Evolutionary conservation across 2,797 vertebrate genomes (phyloP), one percentile per base, ranked within the genome.

Genomic region (Dendrocincla tyrannina): DNA sequence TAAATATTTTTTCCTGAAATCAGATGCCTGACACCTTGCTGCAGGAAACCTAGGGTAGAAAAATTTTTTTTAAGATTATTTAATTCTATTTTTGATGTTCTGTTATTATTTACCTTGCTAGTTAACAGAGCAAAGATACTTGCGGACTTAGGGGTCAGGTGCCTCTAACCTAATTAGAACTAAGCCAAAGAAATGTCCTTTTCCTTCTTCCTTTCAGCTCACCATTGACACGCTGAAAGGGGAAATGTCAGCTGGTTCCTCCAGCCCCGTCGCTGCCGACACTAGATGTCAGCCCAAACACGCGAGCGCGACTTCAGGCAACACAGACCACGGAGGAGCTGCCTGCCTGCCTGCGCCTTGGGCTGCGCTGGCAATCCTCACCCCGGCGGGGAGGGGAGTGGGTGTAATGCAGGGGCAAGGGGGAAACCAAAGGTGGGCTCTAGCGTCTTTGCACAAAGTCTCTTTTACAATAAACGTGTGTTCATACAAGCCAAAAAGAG

Each of bases 201-300:
- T 52, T 50, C n/a, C 4, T 20, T 47, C 17, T 52, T 68, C n/a
- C 33, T 53, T 25, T 19, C 53, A 13, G 44, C 5, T 35, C 63
- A 11, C 19, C 13, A 8, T 3, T 3, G 35, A 5, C 32, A 2
- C 0, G 1, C 0, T 1, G n/a, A 39, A 39, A 39, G 53, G 62
- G 85, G 49, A 58, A 53, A 7, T 1, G 10, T 4, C 50, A 17
- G 32, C 20, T 32, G 53, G 17, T 66, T 83, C 56, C 55, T 32
- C 66, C 13, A 27, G 33, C 41, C 17, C 70, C 1, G 0, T 74
- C 59, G 39, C 3, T 2, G 1, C 44, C 5, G 22, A 96, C 97
- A n/a, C 95, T 97, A 97, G 98, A 74, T 97, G 97, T 98, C 97
- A 97, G 96, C 91, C 95, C 69, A 42, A 80, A 63, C 88, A 44